Base-by-base conservation (phyloP, 2,113 vertebrate genomes). In the Petroica traversi region DNA sequence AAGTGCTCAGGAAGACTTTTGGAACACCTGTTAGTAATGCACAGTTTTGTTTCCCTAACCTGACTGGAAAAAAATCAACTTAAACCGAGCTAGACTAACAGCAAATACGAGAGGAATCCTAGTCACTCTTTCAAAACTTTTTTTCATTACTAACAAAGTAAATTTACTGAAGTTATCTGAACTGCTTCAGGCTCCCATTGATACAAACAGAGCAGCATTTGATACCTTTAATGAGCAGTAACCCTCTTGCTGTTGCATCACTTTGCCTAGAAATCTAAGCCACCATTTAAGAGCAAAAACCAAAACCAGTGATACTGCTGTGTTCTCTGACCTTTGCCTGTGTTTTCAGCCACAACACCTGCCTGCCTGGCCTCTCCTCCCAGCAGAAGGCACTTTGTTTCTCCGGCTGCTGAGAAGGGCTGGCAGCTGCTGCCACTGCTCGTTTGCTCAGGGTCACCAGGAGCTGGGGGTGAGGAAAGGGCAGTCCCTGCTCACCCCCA, bases 401-500 rank as follows among this genome's bases (percentile, higher is more conserved):
- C 85, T 40, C 45, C 51, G 41, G 49, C 59, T 59, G 40, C 58
- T 94, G 82, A 68, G 36, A 63, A 87, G 78, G 55, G 77, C 51
- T 38, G 85, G 81, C 87, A 97, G 92, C 89, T 96, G 93, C 85
- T 90, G 40, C 55, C 63, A 57, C 58, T 52, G 49, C 46, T 81
- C 55, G 59, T 55, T 92, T 90, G 77, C 80, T 73, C 23, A 46
- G 51, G 59, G 79, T 90, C 67, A 93, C 25, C 14, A 19, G 43
- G 11, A 34, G 55, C 88, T 18, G 66, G 93, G 76, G 38, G 48
- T 22, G 17, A 45, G 83, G 94, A 94, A 93, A 88, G 48, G 25
- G 61, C 62, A 51, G 36, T 89, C 90, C 75, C 69, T 91, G 85
- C 94, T 77, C n/a, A 36, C 73, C n/a, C n/a, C n/a, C n/a, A n/a